Conservation (phyloP, 2,797 vertebrate species). For the Kryptopterus vitreolus region DNA sequence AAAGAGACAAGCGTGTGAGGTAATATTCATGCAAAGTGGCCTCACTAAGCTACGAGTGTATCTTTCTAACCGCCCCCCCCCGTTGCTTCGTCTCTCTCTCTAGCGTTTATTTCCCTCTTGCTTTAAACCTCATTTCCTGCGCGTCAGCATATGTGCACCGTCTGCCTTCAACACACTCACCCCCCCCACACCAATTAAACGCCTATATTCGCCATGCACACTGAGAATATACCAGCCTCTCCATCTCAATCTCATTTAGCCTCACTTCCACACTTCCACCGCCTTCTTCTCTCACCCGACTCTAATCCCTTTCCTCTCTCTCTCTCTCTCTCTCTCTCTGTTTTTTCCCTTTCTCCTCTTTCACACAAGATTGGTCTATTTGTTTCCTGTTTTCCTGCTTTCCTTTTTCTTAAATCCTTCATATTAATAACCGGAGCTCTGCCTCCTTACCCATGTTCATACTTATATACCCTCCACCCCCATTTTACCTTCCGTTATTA, state of each 20-base stretch:
- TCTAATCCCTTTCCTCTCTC: conserved; percentile 7
- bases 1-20: conserved; percentile 28
- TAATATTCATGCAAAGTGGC: conserved; percentile 65
- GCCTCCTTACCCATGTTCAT: neutral
- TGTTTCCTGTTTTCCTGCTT: neutral
- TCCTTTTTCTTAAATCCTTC: conserved; percentile 6
- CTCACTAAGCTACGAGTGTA: conserved; percentile 60
- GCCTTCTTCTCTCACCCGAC: conserved; percentile 5
- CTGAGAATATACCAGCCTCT: conserved; percentile 25
- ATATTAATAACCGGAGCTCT: neutral
- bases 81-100: conserved; percentile 62
- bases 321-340: conserved; percentile 10
- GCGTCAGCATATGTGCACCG: conserved; percentile 65
- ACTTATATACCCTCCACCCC: conserved; percentile 49
- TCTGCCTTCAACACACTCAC: conserved; percentile 41
- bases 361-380: conserved; percentile 9
- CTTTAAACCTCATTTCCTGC: conserved; percentile 68
- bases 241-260: conserved; percentile 50
- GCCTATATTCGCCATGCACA: conserved; percentile 13
- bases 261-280: conserved; percentile 35
- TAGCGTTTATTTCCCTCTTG: conserved; percentile 71
- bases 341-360: conserved; percentile 7
- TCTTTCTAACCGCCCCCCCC: conserved; percentile 48
- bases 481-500: neutral
- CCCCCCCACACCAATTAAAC: conserved; percentile 49